A percentile compares a stretch with the other conserved stretches of the same genome.
These are phyloP conservation scores for Centropristis striata DNA, from an alignment of 2,113 vertebrate species.

Conservation along the genomic window DNA sequence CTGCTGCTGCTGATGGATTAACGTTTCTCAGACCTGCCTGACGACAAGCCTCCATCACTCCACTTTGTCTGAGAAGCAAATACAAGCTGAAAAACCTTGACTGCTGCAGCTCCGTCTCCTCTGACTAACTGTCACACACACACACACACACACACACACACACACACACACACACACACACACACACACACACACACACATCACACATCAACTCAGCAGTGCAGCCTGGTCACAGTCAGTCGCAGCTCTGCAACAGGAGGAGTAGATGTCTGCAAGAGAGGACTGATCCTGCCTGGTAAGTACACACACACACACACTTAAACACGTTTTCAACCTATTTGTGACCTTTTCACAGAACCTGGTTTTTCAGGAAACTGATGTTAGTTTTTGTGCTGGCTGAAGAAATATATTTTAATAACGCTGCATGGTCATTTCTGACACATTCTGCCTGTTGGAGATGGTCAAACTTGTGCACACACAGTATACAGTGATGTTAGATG, in stretches of 20 bases:
- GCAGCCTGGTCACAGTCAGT: slow-evolving; percentile 30
- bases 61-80: slow-evolving; percentile 58
- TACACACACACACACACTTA: slow-evolving; percentile 5
- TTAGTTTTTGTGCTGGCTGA: too few species aligned
- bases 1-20: slow-evolving; percentile 64
- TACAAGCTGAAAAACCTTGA: slow-evolving; percentile 53
- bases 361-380: too few species aligned
- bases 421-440: too few species aligned
- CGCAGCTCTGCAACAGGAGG: slow-evolving; percentile 47
- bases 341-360: too few species aligned
- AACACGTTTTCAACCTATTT: too few species aligned
- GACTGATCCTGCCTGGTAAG: slow-evolving; percentile 28
- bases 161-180: slow-evolving; percentile 17
- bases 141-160: slow-evolving; percentile 24
- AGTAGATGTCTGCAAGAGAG: slow-evolving; percentile 60
- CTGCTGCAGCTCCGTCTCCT: slow-evolving; percentile 38
- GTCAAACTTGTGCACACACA: too few species aligned
- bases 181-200: slow-evolving; percentile 37
- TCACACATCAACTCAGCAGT: slow-evolving; percentile 18
- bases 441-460: too few species aligned
- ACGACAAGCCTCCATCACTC: slow-evolving; percentile 62
- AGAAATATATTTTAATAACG: too few species aligned
- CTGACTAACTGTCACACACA: slow-evolving; percentile 30
- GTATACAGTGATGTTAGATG: not conserved
- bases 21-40: slow-evolving; percentile 73